Base-by-base conservation (phyloP, 2,113 vertebrate genomes). In the Pangasianodon gigas region DNA sequence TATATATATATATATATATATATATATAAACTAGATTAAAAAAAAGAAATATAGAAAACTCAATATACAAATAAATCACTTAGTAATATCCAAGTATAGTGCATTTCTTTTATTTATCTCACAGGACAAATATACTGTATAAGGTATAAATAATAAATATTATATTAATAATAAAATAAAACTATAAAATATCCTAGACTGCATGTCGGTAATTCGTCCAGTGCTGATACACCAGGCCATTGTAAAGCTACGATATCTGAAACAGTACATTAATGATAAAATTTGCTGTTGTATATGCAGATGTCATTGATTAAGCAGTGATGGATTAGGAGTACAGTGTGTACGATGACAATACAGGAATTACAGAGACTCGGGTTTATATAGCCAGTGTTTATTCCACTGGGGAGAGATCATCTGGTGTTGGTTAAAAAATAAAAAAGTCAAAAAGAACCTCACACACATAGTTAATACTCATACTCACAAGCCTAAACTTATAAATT, bases 401-500 rank as follows among this genome's bases (percentile, higher is more conserved):
- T 37, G 60, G 60, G 48, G 21, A 29, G n/a, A 5, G 79, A 82
- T 69, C 87, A 81, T 48, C 60, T 69, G 58, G 48, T 67, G 62
- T 69, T 88, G n/a, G 46, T 88, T 88, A 82, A 69, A 62, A 48
- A 48, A 41, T 8, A 82, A 71, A 86, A 87, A 46, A 51, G 14
- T 41, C 69, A 44, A 56, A 67, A 18, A 54, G 58, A 86, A 83
- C 80, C 85, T 69, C 65, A 74, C 85, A 75, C 18, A 56, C 69
- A 87, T 71, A 58, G 51, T 75, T 44, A 87, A 87, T 75, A 74
- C 85, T 26, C 32, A 87, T 44, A 75, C 48, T 74, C 85, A 87
- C 65, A 56, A 54, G 48, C 46, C 44, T 67, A 67, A 81, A 81
- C 44, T 52, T 82, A 88, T 67, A 82, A 67, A 88, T 84, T 84